Percentiles rank a stretch among this genome's conserved stretches.
Evolutionary conservation across 2,113 vertebrate species (phyloP).

Genomic region (Anoura caudifer): DNA sequence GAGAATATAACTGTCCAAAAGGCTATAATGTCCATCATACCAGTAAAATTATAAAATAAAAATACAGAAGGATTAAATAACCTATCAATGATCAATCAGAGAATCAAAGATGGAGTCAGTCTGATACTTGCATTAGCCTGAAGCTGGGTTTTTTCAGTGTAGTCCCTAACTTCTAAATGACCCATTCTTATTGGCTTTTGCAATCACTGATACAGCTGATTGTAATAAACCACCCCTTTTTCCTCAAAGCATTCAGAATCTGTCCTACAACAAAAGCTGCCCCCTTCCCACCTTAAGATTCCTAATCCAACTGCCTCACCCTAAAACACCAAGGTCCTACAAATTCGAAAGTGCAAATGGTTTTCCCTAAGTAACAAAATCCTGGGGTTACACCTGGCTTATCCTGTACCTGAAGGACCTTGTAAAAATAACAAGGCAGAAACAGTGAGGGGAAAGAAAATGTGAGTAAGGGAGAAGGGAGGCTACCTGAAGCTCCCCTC

Average conservation of each 20-base stretch:
- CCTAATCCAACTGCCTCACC: background rate
- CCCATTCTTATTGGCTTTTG: background rate
- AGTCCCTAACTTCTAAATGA: background rate
- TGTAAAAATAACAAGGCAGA: background rate
- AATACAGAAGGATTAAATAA: background rate
- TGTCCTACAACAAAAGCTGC: background rate
- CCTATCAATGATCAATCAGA: background rate
- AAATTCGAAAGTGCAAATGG: background rate
- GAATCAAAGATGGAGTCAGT: background rate
- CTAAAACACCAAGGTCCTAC: background rate
- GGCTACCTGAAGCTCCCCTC: background rate
- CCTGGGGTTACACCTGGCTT: background rate
- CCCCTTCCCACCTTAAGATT: background rate
- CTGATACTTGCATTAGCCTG: background rate
- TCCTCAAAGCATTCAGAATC: background rate
- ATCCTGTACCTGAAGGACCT: background rate
- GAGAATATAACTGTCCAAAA: background rate
- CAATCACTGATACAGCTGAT: background rate
- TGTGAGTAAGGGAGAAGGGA: background rate
- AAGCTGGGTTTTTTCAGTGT: background rate
- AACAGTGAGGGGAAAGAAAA: background rate
- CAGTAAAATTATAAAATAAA: background rate
- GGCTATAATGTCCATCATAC: background rate
- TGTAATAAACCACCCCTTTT: background rate
- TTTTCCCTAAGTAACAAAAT: background rate